Conservation (phyloP, 2,888 invertebrate genomes). For the Drosophila subquinaria region DNA sequence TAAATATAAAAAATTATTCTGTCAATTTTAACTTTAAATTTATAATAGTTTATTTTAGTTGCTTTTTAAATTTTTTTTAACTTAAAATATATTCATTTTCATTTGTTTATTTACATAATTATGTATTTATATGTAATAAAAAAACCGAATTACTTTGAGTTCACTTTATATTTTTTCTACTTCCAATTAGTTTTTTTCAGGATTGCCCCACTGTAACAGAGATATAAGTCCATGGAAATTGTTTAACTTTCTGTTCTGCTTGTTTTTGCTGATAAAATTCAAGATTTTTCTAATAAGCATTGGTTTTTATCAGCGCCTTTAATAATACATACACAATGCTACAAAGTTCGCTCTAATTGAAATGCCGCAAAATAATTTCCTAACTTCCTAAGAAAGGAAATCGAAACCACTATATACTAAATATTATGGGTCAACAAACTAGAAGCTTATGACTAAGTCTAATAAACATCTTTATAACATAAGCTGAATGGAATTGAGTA, state of each 20-base stretch:
- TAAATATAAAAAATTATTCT: too few species aligned
- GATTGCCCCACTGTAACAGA: constrained; percentile 18
- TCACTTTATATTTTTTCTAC: neutral
- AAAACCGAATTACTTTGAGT: too few species aligned
- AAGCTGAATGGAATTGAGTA: neutral
- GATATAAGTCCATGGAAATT: constrained; percentile 36
- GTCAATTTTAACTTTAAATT: too few species aligned
- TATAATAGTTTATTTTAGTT: too few species aligned
- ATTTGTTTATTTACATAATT: too few species aligned
- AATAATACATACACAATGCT: constrained; percentile 1
- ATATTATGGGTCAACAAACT: constrained; percentile 21
- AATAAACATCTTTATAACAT: neutral
- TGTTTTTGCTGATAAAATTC: constrained; percentile 55
- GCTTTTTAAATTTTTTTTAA: too few species aligned
- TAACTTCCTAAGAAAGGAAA: neutral
- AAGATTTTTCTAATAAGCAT: constrained; percentile 48
- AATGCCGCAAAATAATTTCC: constrained; percentile 6
- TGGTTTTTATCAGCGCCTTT: neutral
- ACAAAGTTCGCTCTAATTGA: constrained; percentile 33
- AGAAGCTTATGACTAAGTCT: neutral
- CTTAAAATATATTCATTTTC: too few species aligned
- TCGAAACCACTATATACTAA: neutral
- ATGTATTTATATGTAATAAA: too few species aligned
- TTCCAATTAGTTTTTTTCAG: neutral
- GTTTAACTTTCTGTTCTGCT: constrained; percentile 1